Base-by-base conservation (phyloP, 2,888 invertebrate genomes). In the Pristionchus mayeri region DNA sequence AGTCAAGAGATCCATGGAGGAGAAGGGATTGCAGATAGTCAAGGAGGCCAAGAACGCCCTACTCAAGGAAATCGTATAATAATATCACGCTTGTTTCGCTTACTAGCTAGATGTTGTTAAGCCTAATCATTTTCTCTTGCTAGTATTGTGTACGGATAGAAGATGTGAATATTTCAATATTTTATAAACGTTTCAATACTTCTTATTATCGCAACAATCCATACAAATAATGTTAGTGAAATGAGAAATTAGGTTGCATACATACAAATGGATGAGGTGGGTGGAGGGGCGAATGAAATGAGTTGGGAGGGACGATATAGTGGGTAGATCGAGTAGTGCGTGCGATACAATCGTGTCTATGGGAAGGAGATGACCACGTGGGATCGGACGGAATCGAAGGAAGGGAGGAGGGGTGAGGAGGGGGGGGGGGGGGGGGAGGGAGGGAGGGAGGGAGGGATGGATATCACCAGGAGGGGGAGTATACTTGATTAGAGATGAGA, bases 401-500 rank as follows among this genome's bases (percentile, higher is more conserved):
- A 27, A 63, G 63, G 24, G 60, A 60, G n/a, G n/a, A 24, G 6
- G 30, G 48, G 75, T n/a, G 44, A 37, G 44, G 40, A 16, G 44
- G 75, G 48, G 27, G 24, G 27, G n/a, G 48, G n/a, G 16, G 34
- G 40, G 21, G 34, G 18, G n/a, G 40, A 24, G 75, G 44, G 71
- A 71, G n/a, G 75, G 13, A 48, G 44, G 79, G 16, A 79, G 54
- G 79, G 34, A 52, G n/a, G 18, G 30, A 52, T 34, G 21, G 50
- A 52, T 52, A 79, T 79, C 54, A 79, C 40, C 79, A 79, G 37
- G 37, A 52, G 52, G 37, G 34, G 16, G 79, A 21, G 44, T 79
- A 79, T 79, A 79, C 79, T 52, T 79, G 79, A 79, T 79, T 79
- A 79, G 79, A 79, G 40, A 79, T 79, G 79, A 79, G 79, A 79